Percentiles rank a stretch among this genome's conserved stretches.
Evolutionary conservation across 2,113 vertebrate species (phyloP).

Genomic region (Lasiurus cinereus): DNA sequence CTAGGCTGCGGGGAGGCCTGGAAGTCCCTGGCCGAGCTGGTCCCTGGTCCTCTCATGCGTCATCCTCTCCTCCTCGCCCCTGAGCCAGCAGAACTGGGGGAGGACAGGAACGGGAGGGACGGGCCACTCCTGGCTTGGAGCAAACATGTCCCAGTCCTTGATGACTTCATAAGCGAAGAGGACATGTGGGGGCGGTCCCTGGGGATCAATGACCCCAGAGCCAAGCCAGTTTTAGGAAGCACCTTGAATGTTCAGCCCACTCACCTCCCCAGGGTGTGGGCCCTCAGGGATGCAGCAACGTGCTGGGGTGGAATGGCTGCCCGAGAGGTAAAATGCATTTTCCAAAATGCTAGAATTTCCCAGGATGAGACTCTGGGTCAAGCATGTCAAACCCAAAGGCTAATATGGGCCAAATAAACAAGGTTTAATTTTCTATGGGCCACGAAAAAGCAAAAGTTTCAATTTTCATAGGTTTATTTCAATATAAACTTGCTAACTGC

Average conservation of each 20-base stretch:
- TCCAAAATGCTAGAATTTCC: neutral
- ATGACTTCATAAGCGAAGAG: neutral
- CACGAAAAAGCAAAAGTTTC: too few relatives aligned
- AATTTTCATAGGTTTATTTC: too few relatives aligned
- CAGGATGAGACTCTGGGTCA: neutral
- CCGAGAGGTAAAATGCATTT: too few relatives aligned
- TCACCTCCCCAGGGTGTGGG: neutral
- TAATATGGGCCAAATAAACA: too few relatives aligned
- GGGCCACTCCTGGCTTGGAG: neutral
- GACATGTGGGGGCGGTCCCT: slow-evolving; percentile 1
- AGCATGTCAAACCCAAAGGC: too few relatives aligned
- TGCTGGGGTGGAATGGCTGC: neutral
- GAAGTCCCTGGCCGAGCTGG: slow-evolving; percentile 33
- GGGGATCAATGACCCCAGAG: neutral
- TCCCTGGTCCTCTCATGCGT: neutral
- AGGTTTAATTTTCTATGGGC: too few relatives aligned
- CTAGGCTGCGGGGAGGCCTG: slow-evolving; percentile 7
- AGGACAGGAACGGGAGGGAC: neutral
- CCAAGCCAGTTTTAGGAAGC: neutral
- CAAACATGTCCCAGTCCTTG: neutral
- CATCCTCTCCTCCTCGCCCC: neutral
- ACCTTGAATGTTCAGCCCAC: neutral
- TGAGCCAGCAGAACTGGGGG: neutral
- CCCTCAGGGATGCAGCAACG: neutral
- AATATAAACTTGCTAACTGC: too few relatives aligned